Percentiles rank a stretch among this genome's conserved stretches.
Evolutionary conservation across 2,113 vertebrate genomes (phyloP).

Genomic region (Epinephelus moara): DNA sequence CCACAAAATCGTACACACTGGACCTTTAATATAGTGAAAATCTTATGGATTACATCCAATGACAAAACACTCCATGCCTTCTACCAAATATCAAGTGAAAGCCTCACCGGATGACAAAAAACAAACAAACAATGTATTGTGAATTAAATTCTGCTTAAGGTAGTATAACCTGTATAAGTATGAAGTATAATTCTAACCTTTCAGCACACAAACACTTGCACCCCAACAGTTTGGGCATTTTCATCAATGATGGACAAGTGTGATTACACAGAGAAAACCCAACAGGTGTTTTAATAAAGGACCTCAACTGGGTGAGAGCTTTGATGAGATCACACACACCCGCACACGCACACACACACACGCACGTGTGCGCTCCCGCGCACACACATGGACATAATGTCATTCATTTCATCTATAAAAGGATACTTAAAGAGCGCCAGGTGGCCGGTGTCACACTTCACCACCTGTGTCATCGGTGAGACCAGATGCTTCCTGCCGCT

Average conservation of each 20-base stretch:
- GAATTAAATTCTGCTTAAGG: not conserved
- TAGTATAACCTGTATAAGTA: not conserved
- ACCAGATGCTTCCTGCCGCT: constrained; percentile 63
- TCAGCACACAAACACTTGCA: not conserved
- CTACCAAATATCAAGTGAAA: not conserved
- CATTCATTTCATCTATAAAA: constrained; percentile 60
- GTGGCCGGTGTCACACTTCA: constrained; percentile 66
- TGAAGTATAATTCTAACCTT: not conserved
- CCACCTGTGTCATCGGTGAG: constrained; percentile 59
- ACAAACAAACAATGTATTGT: not conserved
- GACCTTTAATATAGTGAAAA: not conserved
- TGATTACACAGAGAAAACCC: constrained; percentile 29
- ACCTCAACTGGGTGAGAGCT: constrained; percentile 42
- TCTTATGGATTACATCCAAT: not conserved
- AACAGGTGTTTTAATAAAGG: constrained; percentile 72
- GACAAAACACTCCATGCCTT: not conserved
- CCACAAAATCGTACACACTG: not conserved
- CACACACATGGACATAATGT: constrained; percentile 12
- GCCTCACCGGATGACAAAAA: not conserved
- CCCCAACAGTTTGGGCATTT: not conserved
- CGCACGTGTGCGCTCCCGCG: constrained; percentile 8
- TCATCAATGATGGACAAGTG: constrained; percentile 38
- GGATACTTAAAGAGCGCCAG: constrained; percentile 58
- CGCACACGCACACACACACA: constrained; percentile 1
- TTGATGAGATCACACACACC: constrained; percentile 37